Percentiles rank a stretch among this genome's conserved stretches.
Conservation (phyloP, 2,888 invertebrate species). For the Lepidocyrtoides sp. region DNA sequence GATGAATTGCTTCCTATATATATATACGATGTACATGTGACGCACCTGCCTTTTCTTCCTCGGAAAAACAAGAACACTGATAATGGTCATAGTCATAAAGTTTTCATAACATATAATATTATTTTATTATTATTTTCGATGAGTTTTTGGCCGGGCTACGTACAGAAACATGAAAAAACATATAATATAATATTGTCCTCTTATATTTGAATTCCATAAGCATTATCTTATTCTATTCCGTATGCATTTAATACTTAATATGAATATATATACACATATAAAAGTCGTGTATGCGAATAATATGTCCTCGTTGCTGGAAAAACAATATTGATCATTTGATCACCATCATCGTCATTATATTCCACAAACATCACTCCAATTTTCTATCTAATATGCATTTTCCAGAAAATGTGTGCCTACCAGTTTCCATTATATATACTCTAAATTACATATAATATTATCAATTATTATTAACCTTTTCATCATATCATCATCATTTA, state of each 20-base stretch:
- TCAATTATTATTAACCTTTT: slow-evolving; percentile 25
- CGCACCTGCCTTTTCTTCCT: slow-evolving; percentile 2
- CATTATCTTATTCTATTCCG: not conserved
- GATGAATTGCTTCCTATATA: slow-evolving; percentile 51
- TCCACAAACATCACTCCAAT: not conserved
- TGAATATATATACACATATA: not conserved
- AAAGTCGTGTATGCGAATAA: not conserved
- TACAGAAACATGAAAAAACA: not conserved
- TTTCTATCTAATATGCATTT: not conserved
- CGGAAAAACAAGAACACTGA: not conserved
- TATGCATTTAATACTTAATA: not conserved
- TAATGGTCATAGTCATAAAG: slow-evolving; percentile 36
- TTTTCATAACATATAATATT: slow-evolving; percentile 36
- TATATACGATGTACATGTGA: too few species aligned
- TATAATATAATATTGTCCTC: too few species aligned
- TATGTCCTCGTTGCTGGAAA: slow-evolving; percentile 4
- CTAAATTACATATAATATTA: slow-evolving; percentile 43
- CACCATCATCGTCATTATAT: not conserved
- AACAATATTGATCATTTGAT: slow-evolving; percentile 33
- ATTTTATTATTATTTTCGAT: slow-evolving; percentile 14
- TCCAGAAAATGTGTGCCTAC: not conserved
- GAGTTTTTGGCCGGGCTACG: not conserved
- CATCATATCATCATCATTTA: not conserved
- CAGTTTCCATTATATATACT: slow-evolving; percentile 29
- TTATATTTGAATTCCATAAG: too few species aligned